Evolutionary conservation across 2,113 vertebrate species (phyloP), one percentile per base, ranked within the genome.

Genomic region (Ptilonorhynchus violaceus): DNA sequence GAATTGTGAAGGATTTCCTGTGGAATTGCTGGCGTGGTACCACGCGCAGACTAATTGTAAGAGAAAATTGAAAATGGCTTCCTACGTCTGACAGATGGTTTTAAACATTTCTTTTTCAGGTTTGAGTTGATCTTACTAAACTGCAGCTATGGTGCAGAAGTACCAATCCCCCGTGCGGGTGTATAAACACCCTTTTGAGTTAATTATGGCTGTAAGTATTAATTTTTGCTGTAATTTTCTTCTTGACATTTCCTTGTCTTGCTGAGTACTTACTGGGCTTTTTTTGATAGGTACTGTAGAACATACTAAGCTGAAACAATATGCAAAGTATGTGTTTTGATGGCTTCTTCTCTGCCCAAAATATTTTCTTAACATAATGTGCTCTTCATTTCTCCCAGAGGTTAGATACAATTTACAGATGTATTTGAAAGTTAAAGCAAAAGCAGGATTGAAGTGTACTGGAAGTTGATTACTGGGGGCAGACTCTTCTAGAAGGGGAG

Each of bases 131-230:
- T 70, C 96, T 78, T 10, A n/a, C 66, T 10, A 88, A 80, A 73
- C 67, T 75, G 73, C 97, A 98, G 72, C 94, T 83, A 99, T 99
- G 99, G 99, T 99, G 96, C 99, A 99, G 90, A 99, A 99, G 85
- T 99, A 99, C 97, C 99, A 99, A 91, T 99, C 99, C 13, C 99
- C 99, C 0, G 99, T 99, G 11, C 96, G 99, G 98, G 99, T 99
- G 95, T 99, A 99, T 96, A 99, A 99, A 78, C 97, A 98, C 87
- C 98, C 99, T 37, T 99, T 99, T 97, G 99, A 99, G 93, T 91
- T 99, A 66, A 99, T 99, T 89, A 99, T 99, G 99, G 99, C 98
- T 94, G 99, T 99, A 97, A 99, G 99, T 99, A 98, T 96, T 44
- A 13, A 27, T 83, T 92, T 92, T 92, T 83, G 24, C 55, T 88